phyloP scores from a whole-genome alignment of 2,113 vertebrate species.

The Megaceryle maxima region DNA sequence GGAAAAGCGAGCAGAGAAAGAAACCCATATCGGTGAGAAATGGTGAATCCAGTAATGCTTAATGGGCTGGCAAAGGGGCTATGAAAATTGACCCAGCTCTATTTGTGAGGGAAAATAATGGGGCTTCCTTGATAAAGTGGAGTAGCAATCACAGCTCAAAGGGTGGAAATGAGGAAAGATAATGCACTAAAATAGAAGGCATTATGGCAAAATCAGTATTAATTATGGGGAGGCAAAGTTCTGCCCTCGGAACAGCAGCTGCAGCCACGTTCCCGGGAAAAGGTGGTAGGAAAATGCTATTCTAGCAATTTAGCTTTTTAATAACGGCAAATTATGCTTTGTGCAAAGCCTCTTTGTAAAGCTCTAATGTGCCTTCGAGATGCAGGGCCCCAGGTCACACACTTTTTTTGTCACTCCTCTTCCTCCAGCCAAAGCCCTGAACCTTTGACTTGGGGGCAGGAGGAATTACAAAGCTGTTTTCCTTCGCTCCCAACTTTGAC shows the following conservation, averaged over 20 bases:
- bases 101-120: neutral
- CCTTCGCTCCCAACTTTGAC: neutral
- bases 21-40: neutral
- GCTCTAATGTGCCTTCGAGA: neutral
- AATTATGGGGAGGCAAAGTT: constrained; percentile 36
- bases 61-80: constrained; percentile 45
- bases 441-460: neutral
- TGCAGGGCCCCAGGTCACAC: neutral
- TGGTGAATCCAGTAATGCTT: neutral
- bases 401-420: neutral
- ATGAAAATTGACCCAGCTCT: constrained; percentile 12
- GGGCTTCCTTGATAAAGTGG: neutral
- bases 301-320: neutral
- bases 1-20: neutral
- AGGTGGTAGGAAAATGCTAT: neutral
- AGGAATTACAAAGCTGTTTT: neutral
- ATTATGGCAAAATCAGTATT: constrained; percentile 55
- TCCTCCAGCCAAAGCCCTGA: neutral
- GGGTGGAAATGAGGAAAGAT: constrained; percentile 22
- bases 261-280: neutral
- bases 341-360: neutral
- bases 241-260: constrained; percentile 39
- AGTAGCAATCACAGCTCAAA: constrained; percentile 15
- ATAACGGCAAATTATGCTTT: neutral
- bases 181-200: constrained; percentile 31